These are phyloP conservation scores for Porites australiensis DNA, from an alignment of 64 coral and sea anemone species.

Conservation along the genomic window DNA sequence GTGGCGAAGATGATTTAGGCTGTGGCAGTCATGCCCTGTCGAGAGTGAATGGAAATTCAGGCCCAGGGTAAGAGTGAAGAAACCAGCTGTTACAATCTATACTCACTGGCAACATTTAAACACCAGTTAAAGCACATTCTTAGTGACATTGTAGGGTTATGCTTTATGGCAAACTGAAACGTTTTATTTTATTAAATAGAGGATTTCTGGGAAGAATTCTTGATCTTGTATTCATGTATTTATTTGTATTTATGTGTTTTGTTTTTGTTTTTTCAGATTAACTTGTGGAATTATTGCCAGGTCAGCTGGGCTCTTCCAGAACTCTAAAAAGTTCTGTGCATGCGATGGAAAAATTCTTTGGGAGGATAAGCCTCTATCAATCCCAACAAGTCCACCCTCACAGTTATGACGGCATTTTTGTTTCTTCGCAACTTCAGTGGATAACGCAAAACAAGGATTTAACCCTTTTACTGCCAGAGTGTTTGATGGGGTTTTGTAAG, in stretches of 20 bases:
- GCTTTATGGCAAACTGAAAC: no score
- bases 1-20: constrained; percentile 92
- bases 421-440: background rate
- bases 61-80: constrained; percentile 67
- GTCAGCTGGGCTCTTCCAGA: constrained; percentile 98
- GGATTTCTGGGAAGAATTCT: no score
- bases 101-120: no score
- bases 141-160: no score
- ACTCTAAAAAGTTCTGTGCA: constrained; percentile 96
- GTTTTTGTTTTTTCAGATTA: constrained; percentile 53
- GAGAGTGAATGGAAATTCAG: constrained; percentile 90
- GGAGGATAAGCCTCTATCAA: constrained; percentile 73
- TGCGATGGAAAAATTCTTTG: constrained; percentile 92
- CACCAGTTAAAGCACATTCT: no score
- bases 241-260: background rate
- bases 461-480: no score
- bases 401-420: background rate
- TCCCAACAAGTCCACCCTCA: constrained; percentile 15
- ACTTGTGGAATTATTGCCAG: constrained; percentile 97
- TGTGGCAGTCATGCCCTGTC: constrained; percentile 62
- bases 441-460: background rate
- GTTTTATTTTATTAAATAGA: no score
- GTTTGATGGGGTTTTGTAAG: no score
- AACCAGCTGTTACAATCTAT: no score
- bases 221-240: background rate